A percentile compares a stretch with the other conserved stretches of the same genome.
Evolutionary conservation across 2,888 invertebrate genomes (phyloP).

Genomic region (Drosophila trichaetosa): DNA sequence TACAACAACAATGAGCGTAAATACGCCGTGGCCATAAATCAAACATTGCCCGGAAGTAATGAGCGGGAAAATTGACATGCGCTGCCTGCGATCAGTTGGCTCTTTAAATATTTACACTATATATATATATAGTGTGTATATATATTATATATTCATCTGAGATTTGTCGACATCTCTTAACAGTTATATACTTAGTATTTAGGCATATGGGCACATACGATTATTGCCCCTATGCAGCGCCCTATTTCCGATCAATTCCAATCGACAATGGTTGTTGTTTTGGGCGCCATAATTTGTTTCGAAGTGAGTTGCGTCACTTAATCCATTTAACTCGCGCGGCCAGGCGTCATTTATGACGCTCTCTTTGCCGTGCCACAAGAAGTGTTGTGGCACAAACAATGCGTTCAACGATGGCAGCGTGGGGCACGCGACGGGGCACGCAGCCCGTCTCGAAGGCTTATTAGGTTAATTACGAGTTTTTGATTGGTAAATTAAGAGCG

Average conservation of each 20-base stretch:
- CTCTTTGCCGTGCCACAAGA: conserved; percentile 14
- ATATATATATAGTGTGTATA: neutral
- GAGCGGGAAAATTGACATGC: conserved; percentile 34
- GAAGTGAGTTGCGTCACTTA: conserved; percentile 74
- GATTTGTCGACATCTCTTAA: neutral
- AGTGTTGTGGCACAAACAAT: conserved; percentile 35
- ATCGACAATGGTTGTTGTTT: conserved; percentile 32
- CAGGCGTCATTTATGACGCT: conserved; percentile 64
- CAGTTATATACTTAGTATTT: neutral
- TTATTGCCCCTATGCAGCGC: conserved; percentile 52
- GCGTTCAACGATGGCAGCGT: conserved; percentile 37
- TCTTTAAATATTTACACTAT: neutral
- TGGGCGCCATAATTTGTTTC: conserved; percentile 67
- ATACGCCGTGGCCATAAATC: conserved; percentile 45
- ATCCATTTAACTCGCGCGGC: conserved; percentile 64
- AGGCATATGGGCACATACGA: conserved; percentile 10
- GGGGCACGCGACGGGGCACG: conserved; percentile 72
- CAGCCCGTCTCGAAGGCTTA: conserved; percentile 69
- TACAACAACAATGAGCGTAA: conserved; percentile 40
- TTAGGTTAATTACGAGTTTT: conserved; percentile 81
- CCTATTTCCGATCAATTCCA: conserved; percentile 42
- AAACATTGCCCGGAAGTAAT: conserved; percentile 57
- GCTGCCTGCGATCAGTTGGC: conserved; percentile 29
- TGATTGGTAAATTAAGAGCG: conserved; percentile 80
- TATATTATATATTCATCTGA: neutral